Evolutionary conservation across 92 coral and sea anemone species (phyloP), one percentile per base, ranked within the genome.

Genomic region (Phenganax stokvisi): DNA sequence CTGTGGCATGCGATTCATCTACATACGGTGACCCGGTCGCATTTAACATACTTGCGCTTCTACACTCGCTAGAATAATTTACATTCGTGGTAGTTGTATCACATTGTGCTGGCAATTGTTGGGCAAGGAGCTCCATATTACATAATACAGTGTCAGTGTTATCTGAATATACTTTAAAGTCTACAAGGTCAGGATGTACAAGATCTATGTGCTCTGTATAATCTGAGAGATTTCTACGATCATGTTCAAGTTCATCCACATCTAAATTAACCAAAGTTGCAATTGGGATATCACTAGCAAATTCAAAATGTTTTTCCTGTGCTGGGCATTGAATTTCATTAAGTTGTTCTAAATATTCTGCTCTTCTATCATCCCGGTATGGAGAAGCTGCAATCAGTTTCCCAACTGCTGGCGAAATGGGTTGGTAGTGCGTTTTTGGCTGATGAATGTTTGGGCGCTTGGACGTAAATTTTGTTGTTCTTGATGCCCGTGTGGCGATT

Each of bases 1-100:
- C 54, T 10, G 44, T 54, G 13, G 28, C 75, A 6, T 12, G 27
- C 75, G 51, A 70, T 70, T 28, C 29, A 12, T 70, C 44, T 70
- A 12, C 75, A n/a, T 16, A 30, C 54, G 75, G 75, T 70, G 75
- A 70, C 75, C 52, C 75, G 75, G 75, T 70, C 75, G 44, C 75
- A 51, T 70, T 28, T 6, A 30, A 70, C 28, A 16, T 7, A 30
- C 29, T 30, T 30, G n/a, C 75, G n/a, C 12, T 20, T 70, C 44
- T 12, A 25, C 54, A 12, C 29, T 12, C 75, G 28, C 75, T 15
- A 54, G 11, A n/a, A 54, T 51, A 16, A 28, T 15, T 25, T 54
- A n/a, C 70, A 63, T 63, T 8, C 28, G 25, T 31, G 75, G 12
- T 12, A 70, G 44, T 70, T 10, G 25, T 30, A 70, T 28, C 51